Percentiles rank a stretch among this genome's conserved stretches.
Evolutionary conservation across 2,113 vertebrate species (phyloP).

Genomic region (Ramphastos sulfuratus): DNA sequence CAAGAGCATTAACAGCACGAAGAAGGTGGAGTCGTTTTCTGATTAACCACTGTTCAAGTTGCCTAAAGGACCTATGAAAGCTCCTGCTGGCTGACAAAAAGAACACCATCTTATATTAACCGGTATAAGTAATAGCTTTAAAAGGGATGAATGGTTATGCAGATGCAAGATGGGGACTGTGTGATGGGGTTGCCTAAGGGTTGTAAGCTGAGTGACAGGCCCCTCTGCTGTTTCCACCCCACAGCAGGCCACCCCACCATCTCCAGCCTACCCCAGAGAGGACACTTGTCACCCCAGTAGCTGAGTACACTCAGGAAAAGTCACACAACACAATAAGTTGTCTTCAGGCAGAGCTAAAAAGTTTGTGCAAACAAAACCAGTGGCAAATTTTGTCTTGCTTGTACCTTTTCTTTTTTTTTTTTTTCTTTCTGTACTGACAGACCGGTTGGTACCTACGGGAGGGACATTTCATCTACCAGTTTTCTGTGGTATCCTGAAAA

Average conservation of each 20-base stretch:
- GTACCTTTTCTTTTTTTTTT: no score
- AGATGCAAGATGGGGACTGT: not conserved
- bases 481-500: not conserved
- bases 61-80: constrained; percentile 71
- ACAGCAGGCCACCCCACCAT: not conserved
- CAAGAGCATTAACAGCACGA: constrained; percentile 59
- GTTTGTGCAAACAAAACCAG: not conserved
- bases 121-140: constrained; percentile 50
- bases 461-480: rapidly evolving
- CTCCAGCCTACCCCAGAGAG: not conserved
- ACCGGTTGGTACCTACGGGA: not conserved
- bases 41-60: constrained; percentile 75
- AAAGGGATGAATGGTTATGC: constrained; percentile 59
- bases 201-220: rapidly evolving
- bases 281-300: not conserved
- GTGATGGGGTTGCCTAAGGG: constrained; percentile 7
- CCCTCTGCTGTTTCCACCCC: not conserved
- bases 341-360: not conserved
- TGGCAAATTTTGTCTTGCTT: not conserved
- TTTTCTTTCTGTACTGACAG: not conserved
- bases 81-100: constrained; percentile 67
- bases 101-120: constrained; percentile 70
- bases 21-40: constrained; percentile 63
- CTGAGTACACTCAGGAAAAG: not conserved
- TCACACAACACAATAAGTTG: not conserved